Percentiles rank a stretch among this genome's conserved stretches.
phyloP scores from a whole-genome alignment of 1,140 invertebrate genomes.

The Globodera ellingtonae region DNA sequence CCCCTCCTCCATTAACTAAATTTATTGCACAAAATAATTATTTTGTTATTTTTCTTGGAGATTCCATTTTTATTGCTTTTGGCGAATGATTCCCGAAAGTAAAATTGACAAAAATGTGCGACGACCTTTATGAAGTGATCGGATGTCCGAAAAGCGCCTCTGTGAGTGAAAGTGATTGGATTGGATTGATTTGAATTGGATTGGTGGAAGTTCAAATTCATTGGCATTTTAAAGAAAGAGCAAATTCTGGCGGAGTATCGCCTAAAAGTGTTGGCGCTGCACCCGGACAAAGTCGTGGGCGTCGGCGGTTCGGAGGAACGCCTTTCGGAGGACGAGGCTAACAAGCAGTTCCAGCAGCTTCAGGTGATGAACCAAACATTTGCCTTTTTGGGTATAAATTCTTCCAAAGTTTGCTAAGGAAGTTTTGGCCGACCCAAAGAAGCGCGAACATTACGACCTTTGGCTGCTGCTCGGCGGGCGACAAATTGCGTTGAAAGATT shows the following conservation, averaged over 20 bases:
- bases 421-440: constrained; percentile 7
- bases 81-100: too few relatives aligned
- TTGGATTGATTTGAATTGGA: too few relatives aligned
- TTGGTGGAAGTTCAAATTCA: neutral
- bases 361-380: neutral
- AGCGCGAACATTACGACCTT: constrained; percentile 20
- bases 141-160: constrained; percentile 22
- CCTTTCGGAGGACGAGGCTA: neutral
- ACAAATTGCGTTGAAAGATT: constrained; percentile 13
- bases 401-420: constrained; percentile 22
- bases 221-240: constrained; percentile 5
- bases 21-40: too few relatives aligned
- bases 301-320: neutral
- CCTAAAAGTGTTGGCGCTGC: constrained; percentile 13
- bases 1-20: too few relatives aligned
- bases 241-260: constrained; percentile 30
- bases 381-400: neutral
- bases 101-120: neutral
- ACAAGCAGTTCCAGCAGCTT: constrained; percentile 12
- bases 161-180: constrained; percentile 4
- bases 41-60: too few relatives aligned
- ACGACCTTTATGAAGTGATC: constrained; percentile 22
- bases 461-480: neutral
- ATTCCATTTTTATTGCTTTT: too few relatives aligned
- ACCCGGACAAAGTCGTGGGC: constrained; percentile 22